These are phyloP conservation scores for Leucopsar rothschildi DNA, from an alignment of 2,113 vertebrate species.

Conservation along the genomic window DNA sequence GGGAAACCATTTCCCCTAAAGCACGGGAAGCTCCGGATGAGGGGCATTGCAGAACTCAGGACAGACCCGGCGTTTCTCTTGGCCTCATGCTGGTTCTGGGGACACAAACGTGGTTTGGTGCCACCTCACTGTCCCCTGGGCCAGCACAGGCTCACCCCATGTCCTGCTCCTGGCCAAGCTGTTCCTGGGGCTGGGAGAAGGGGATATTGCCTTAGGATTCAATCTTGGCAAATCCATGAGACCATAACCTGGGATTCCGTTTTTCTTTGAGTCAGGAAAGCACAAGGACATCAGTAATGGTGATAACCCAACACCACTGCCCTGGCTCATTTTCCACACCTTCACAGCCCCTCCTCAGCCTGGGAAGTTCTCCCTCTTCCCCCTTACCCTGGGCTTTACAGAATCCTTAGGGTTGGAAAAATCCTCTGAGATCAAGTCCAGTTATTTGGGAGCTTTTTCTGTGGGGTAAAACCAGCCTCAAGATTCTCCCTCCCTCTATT, in stretches of 20 bases:
- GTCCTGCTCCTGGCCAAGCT: not conserved
- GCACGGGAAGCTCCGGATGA: not conserved
- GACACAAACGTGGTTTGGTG: fast-evolving
- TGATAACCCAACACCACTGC: not conserved
- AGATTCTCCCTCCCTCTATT: not conserved
- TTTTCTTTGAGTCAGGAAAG: not conserved
- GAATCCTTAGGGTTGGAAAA: not conserved
- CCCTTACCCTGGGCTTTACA: not conserved
- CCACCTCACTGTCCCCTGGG: fast-evolving
- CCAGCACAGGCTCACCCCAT: not conserved
- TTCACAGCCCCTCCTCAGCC: not conserved
- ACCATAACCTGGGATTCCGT: not conserved
- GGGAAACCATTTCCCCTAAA: not conserved
- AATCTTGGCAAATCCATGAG: not conserved
- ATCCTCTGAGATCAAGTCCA: not conserved
- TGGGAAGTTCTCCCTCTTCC: not conserved
- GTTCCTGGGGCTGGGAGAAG: not conserved
- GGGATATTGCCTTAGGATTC: not conserved
- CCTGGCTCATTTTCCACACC: not conserved
- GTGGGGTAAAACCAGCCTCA: not conserved
- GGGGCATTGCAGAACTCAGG: not conserved
- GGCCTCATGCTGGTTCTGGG: not conserved
- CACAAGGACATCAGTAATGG: fast-evolving
- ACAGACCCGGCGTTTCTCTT: not conserved
- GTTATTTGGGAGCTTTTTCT: not conserved